Conservation (phyloP, 2,113 vertebrate genomes). For the Gorsachius goisagi region DNA sequence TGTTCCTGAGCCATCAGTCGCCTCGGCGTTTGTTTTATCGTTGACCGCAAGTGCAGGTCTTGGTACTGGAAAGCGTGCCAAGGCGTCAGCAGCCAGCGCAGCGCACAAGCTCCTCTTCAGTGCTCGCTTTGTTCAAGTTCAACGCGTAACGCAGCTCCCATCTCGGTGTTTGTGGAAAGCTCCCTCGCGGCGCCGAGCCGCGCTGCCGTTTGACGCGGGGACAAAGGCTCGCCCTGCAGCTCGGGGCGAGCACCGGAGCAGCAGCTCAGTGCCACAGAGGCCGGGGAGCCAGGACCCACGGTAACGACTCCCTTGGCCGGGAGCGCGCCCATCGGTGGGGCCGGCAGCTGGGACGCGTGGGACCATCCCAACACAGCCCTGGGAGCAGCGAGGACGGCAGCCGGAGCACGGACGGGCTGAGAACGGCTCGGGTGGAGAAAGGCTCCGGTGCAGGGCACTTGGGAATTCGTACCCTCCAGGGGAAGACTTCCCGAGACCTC, state of each 20-base stretch:
- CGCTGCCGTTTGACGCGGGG: neutral
- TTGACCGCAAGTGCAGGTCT: neutral
- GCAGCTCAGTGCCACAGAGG: neutral
- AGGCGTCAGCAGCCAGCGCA: neutral
- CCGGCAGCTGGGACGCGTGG: neutral
- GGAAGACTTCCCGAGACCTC: neutral
- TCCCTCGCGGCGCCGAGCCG: neutral
- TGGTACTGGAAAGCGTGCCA: neutral
- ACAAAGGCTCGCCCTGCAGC: neutral
- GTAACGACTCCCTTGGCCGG: neutral
- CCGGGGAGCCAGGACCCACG: neutral
- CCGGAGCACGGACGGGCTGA: neutral
- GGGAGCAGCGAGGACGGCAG: neutral
- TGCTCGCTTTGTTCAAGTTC: neutral
- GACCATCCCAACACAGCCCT: rapidly evolving
- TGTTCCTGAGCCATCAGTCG: neutral
- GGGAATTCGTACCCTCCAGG: neutral
- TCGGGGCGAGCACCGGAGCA: neutral
- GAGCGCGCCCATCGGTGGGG: neutral
- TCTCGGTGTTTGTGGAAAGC: neutral
- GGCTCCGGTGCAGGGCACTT: neutral
- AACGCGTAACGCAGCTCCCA: neutral
- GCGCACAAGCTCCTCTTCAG: neutral
- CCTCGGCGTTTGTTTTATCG: neutral
- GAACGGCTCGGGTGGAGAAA: neutral